These are phyloP conservation scores for Pachyrhynchus sulphureomaculatus DNA, from an alignment of 1,140 invertebrate genomes.

Conservation along the genomic window DNA sequence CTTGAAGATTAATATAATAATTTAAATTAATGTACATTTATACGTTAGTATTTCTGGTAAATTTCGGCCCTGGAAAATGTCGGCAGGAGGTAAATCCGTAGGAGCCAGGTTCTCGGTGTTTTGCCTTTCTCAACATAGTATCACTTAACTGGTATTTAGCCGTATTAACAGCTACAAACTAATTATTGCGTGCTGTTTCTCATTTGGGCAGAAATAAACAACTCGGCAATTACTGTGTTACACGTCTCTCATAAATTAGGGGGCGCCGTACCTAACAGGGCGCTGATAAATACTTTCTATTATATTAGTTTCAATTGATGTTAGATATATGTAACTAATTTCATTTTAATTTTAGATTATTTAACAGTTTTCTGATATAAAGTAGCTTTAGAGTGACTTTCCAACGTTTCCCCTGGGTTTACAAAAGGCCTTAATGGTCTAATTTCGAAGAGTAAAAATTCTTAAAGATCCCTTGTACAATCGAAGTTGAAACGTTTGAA, in stretches of 20 bases:
- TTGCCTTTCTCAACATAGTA: constrained; percentile 37
- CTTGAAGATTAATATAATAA: too few relatives aligned
- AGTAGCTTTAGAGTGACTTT: too few relatives aligned
- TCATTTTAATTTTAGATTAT: not conserved
- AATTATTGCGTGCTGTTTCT: constrained; percentile 41
- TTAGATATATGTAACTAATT: too few relatives aligned
- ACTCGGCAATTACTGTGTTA: constrained; percentile 27
- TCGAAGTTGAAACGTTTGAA: too few relatives aligned
- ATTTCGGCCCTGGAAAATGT: not conserved
- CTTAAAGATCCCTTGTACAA: too few relatives aligned
- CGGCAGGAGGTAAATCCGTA: not conserved
- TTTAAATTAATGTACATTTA: too few relatives aligned
- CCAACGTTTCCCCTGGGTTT: too few relatives aligned
- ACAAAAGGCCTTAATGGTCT: too few relatives aligned
- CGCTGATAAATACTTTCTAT: not conserved
- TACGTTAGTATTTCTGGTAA: not conserved
- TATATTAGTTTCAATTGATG: not conserved
- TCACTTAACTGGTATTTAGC: constrained; percentile 44
- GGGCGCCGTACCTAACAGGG: not conserved
- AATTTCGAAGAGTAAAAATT: too few relatives aligned
- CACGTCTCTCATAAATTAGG: constrained; percentile 28
- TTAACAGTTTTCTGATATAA: too few relatives aligned
- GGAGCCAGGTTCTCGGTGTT: constrained; percentile 9
- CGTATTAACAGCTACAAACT: constrained; percentile 43
- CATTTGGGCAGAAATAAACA: constrained; percentile 42